phyloP scores from a whole-genome alignment of 2,888 invertebrate genomes.

The Schrankia costaestrigalis region DNA sequence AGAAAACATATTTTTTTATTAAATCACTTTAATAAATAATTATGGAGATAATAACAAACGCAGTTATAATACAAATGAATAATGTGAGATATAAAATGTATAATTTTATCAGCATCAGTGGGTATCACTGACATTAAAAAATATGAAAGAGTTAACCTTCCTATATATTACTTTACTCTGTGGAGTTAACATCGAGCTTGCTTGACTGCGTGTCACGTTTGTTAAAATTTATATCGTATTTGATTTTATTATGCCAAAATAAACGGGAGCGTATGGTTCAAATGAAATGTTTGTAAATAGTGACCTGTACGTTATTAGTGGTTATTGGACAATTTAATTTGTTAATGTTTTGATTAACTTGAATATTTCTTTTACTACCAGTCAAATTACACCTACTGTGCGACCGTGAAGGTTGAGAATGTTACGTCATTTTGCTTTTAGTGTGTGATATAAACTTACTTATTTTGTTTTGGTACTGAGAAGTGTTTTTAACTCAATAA shows the following conservation, averaged over 20 bases:
- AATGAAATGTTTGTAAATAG: slow-evolving; percentile 44
- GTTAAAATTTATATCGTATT: slow-evolving; percentile 64
- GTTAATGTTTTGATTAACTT: slow-evolving; percentile 33
- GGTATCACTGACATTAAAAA: slow-evolving; percentile 36
- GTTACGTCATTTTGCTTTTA: slow-evolving; percentile 78
- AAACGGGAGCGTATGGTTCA: slow-evolving; percentile 34
- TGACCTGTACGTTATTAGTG: slow-evolving; percentile 39
- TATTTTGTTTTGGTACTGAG: slow-evolving; percentile 53
- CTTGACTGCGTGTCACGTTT: slow-evolving; percentile 81
- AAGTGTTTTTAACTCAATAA: slow-evolving; percentile 52
- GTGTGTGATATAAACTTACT: slow-evolving; percentile 68
- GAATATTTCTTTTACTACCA: slow-evolving; percentile 51
- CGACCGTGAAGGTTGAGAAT: slow-evolving; percentile 81
- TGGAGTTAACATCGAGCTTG: slow-evolving; percentile 62
- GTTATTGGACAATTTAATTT: slow-evolving; percentile 28
- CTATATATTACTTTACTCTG: too few relatives aligned
- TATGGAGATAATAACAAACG: too few relatives aligned
- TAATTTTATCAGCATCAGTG: too few relatives aligned
- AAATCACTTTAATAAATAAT: too few relatives aligned
- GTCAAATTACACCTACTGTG: slow-evolving; percentile 64
- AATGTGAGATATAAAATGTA: too few relatives aligned
- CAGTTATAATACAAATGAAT: too few relatives aligned
- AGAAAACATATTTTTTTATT: too few relatives aligned
- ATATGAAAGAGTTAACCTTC: slow-evolving; percentile 42
- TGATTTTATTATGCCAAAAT: slow-evolving; percentile 55